A percentile compares a stretch with the other conserved stretches of the same genome.
These are phyloP conservation scores for Harmothoe impar DNA, from an alignment of 2,888 invertebrate species.

Conservation along the genomic window DNA sequence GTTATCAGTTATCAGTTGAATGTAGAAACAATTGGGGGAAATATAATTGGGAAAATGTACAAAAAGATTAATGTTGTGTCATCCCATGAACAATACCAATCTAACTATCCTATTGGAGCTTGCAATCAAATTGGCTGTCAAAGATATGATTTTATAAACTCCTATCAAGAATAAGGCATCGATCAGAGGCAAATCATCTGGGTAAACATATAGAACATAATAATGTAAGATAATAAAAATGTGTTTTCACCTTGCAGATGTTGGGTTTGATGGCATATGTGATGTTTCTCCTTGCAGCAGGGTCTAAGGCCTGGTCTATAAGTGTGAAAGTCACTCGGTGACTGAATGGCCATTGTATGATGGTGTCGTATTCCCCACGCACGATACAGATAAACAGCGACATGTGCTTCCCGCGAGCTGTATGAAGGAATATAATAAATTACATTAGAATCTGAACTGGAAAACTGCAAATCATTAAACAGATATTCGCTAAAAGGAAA, in stretches of 20 bases:
- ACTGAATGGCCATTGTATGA: constrained; percentile 79
- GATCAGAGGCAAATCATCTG: too few species aligned
- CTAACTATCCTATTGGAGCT: too few species aligned
- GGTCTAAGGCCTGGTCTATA: constrained; percentile 78
- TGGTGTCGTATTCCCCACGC: constrained; percentile 78
- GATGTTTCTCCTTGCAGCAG: constrained; percentile 79
- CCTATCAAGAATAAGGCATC: too few species aligned
- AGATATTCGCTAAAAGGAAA: neutral
- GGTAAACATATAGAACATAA: too few species aligned
- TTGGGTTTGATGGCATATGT: constrained; percentile 79
- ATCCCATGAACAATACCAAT: too few species aligned
- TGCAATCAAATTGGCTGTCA: too few species aligned
- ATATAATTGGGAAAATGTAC: too few species aligned
- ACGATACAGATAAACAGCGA: constrained; percentile 78
- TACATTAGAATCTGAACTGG: neutral
- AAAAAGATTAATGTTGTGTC: too few species aligned
- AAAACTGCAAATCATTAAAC: neutral
- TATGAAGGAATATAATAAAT: constrained; percentile 2
- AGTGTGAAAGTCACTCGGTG: constrained; percentile 77
- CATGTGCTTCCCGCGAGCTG: constrained; percentile 78
- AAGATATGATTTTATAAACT: too few species aligned
- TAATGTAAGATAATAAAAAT: too few species aligned
- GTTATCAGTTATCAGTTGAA: too few species aligned
- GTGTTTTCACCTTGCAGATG: constrained; percentile 73
- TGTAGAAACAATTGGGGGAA: too few species aligned